A percentile compares a stretch with the other conserved stretches of the same genome.
Evolutionary conservation across 2,888 invertebrate species (phyloP).

Genomic region (Callimorpha dominula): DNA sequence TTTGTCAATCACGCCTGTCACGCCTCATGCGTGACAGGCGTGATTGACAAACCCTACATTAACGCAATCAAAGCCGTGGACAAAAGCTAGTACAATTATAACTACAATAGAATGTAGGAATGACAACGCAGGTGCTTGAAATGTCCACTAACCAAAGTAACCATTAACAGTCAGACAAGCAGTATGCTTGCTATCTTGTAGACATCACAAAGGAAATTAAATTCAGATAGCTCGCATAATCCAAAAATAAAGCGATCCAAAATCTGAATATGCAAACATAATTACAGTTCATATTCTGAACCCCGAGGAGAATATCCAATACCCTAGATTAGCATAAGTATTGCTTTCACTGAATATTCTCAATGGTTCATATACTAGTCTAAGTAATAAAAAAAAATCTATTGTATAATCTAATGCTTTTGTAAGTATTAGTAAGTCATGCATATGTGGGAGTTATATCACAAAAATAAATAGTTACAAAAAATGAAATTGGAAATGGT

Average conservation of each 20-base stretch:
- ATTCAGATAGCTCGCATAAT: not conserved
- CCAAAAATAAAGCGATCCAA: not conserved
- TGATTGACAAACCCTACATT: no score
- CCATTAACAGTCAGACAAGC: not conserved
- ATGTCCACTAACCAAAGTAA: not conserved
- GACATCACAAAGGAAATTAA: not conserved
- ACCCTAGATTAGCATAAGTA: slow-evolving; percentile 21
- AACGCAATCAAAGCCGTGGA: no score
- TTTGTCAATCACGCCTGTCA: no score
- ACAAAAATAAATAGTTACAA: not conserved
- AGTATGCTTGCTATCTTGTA: not conserved
- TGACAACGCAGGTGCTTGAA: not conserved
- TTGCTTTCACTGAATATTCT: slow-evolving; percentile 12
- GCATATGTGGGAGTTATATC: not conserved
- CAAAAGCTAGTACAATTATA: no score
- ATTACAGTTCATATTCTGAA: slow-evolving; percentile 2
- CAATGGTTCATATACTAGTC: no score
- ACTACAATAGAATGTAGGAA: no score
- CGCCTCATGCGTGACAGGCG: no score
- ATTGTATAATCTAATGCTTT: not conserved
- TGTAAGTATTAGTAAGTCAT: not conserved
- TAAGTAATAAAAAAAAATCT: not conserved
- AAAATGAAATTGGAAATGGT: not conserved
- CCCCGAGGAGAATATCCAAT: slow-evolving; percentile 1
- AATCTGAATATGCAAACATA: not conserved